Evolutionary conservation across 2,113 vertebrate species (phyloP).

Genomic region (Sterrhoptilus dennistouni): DNA sequence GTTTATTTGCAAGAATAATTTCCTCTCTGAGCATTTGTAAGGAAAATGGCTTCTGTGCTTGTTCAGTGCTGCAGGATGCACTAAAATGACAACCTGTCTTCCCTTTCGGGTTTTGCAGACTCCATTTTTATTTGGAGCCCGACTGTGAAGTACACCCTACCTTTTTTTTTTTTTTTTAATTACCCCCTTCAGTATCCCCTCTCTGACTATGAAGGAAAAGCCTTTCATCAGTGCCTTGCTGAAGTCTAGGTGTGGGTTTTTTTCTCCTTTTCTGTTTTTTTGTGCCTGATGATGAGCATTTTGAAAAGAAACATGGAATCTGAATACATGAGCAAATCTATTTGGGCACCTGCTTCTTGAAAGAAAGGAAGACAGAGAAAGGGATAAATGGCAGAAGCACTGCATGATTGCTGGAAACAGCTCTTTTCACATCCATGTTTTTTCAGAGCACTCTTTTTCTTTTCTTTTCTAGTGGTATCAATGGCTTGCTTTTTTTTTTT

Average conservation of each 20-base stretch:
- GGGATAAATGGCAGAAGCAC: background rate
- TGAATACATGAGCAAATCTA: background rate
- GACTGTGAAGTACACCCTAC: background rate
- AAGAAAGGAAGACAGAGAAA: background rate
- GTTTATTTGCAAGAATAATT: conserved; percentile 7
- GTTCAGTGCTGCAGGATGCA: background rate
- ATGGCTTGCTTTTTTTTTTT: background rate
- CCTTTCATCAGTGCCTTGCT: background rate
- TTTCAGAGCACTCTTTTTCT: background rate
- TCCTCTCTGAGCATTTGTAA: background rate
- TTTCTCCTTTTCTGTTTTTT: background rate
- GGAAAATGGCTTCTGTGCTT: background rate
- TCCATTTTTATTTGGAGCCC: background rate
- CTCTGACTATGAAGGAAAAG: background rate
- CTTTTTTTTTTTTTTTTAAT: background rate
- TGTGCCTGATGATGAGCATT: background rate
- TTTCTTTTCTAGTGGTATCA: background rate
- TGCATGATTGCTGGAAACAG: background rate
- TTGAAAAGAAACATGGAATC: background rate
- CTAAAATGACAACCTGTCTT: background rate
- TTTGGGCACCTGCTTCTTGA: conserved; percentile 20
- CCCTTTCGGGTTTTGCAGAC: background rate
- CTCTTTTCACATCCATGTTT: background rate
- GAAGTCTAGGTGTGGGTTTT: background rate
- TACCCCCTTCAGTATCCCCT: background rate